These are phyloP conservation scores for Caenorhabditis parvicauda DNA, from an alignment of 2,888 invertebrate genomes.

Conservation along the genomic window DNA sequence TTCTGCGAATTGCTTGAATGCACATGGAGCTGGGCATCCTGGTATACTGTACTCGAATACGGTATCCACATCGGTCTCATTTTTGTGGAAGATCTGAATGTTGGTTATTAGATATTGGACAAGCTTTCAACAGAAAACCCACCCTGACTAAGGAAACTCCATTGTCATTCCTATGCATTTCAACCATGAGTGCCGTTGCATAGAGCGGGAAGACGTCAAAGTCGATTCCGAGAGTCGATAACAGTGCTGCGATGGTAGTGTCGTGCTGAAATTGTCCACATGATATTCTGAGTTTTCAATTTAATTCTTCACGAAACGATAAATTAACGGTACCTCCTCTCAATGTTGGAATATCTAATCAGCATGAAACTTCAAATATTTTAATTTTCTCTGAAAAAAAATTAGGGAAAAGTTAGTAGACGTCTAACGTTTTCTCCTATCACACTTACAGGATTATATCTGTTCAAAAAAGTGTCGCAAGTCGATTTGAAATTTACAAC, in stretches of 20 bases:
- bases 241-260: slow-evolving; percentile 52
- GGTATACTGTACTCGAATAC: slow-evolving; percentile 45
- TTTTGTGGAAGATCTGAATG: slow-evolving; percentile 52
- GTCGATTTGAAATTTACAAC: no score
- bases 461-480: neutral
- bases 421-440: no score
- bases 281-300: no score
- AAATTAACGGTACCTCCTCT: no score
- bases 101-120: slow-evolving; percentile 35
- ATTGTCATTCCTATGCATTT: slow-evolving; percentile 42
- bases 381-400: no score
- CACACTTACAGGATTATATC: neutral
- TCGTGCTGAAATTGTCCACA: slow-evolving; percentile 58
- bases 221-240: slow-evolving; percentile 51
- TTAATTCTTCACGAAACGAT: no score
- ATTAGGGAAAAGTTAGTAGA: no score
- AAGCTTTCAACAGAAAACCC: slow-evolving; percentile 1
- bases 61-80: slow-evolving; percentile 46
- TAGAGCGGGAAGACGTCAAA: slow-evolving; percentile 53
- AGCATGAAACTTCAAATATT: no score
- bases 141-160: slow-evolving; percentile 1
- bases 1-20: slow-evolving; percentile 31
- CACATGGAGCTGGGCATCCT: slow-evolving; percentile 46
- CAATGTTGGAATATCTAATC: no score
- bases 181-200: slow-evolving; percentile 51